Percentiles rank a stretch among this genome's conserved stretches.
phyloP scores from a whole-genome alignment of 2,797 vertebrate species.

The Pipistrellus nathusii region DNA sequence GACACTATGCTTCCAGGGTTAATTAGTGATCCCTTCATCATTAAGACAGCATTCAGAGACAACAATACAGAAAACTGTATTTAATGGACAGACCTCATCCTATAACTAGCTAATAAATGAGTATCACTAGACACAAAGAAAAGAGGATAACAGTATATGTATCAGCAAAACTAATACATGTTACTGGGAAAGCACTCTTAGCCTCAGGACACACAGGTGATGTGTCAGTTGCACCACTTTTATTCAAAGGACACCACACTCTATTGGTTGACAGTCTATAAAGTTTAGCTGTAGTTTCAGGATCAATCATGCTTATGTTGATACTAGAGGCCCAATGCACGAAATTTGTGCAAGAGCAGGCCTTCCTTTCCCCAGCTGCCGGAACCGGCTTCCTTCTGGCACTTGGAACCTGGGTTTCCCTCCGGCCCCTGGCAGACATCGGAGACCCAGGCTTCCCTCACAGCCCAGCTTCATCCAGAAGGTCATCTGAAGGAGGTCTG shows the following conservation, averaged over 20 bases:
- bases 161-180: neutral
- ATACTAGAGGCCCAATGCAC: neutral
- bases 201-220: neutral
- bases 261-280: neutral
- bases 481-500: too few relatives aligned
- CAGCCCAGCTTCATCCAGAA: too few relatives aligned
- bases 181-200: neutral
- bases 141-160: neutral
- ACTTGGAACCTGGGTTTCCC: too few relatives aligned
- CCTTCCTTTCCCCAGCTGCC: too few relatives aligned
- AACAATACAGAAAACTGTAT: conserved; percentile 4
- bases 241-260: conserved; percentile 20
- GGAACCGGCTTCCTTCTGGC: too few relatives aligned
- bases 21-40: conserved; percentile 24
- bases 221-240: neutral
- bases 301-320: neutral
- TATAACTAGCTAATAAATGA: conserved; percentile 21
- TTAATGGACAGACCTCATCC: conserved; percentile 10
- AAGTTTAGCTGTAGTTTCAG: conserved; percentile 10
- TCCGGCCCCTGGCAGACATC: too few relatives aligned
- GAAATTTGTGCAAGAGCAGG: too few relatives aligned
- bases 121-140: conserved; percentile 18
- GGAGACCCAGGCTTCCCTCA: too few relatives aligned
- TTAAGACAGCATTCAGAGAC: conserved; percentile 41
- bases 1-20: conserved; percentile 12